Percentiles rank a stretch among this genome's conserved stretches.
These are phyloP conservation scores for Hassar affinis DNA, from an alignment of 2,113 vertebrate species.

Conservation along the genomic window DNA sequence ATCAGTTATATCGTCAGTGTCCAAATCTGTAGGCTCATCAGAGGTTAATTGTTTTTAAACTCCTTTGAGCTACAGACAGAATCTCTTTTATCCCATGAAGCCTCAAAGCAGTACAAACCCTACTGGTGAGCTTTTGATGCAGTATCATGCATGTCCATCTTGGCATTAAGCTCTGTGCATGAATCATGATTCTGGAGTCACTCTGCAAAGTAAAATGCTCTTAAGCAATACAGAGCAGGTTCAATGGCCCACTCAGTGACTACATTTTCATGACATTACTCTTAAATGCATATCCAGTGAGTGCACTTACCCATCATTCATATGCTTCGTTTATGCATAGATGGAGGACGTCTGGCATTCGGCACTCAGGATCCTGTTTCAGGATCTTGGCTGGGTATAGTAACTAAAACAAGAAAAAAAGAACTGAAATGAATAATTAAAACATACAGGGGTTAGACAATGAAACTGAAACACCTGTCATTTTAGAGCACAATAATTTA, in stretches of 20 bases:
- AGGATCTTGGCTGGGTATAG: not conserved
- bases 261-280: slow-evolving; percentile 42
- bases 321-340: not conserved
- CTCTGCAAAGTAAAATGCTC: slow-evolving; percentile 22
- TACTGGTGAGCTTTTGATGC: slow-evolving; percentile 29
- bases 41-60: slow-evolving; percentile 1
- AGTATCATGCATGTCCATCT: slow-evolving; percentile 11
- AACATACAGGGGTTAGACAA: no score
- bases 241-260: slow-evolving; percentile 29
- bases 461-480: no score
- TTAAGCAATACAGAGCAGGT: slow-evolving; percentile 15
- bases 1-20: not conserved
- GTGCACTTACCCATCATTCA: slow-evolving; percentile 4
- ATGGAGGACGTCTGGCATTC: slow-evolving; percentile 1
- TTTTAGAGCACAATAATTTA: no score
- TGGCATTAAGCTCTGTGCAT: not conserved
- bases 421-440: no score
- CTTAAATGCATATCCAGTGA: slow-evolving; percentile 40
- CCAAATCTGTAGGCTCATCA: not conserved
- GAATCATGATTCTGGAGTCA: slow-evolving; percentile 26
- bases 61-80: not conserved
- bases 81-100: slow-evolving; percentile 1
- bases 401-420: not conserved
- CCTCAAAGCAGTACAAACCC: not conserved
- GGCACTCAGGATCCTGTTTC: not conserved